Base-by-base conservation (phyloP, 2,888 invertebrate species). In the Tubulanus polymorphus region DNA sequence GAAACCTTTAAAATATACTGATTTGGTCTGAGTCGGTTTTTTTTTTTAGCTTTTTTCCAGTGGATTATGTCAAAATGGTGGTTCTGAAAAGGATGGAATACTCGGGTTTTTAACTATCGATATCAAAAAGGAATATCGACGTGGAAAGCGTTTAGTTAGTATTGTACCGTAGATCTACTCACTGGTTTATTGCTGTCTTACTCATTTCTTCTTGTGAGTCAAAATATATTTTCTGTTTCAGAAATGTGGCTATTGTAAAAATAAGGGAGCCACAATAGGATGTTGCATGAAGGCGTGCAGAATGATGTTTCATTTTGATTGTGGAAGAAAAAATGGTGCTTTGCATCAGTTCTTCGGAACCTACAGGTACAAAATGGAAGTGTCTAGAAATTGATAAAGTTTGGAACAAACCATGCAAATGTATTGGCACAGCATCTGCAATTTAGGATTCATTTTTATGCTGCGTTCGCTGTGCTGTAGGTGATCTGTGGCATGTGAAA, bases 261-360 rank as follows among this genome's bases (percentile, higher is more conserved):
- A 80, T 29, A 73, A 54, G 0, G 87, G 87, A 1, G 91, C 91
- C 0, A 88, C 87, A 1, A 81, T 91, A 1, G 87, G 87, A 0
- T 92, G 92, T 72, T 83, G 83, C n/a, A 76, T 84, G 0, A 59
- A 65, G 0, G 82, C 80, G 51, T 92, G 91, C 69, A 83, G 84
- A 45, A 84, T 81, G 51, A 83, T 83, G 46, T 92, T 90, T 74
- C 92, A 92, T 70, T 80, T 88, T 48, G 85, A 85, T 0, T 92
- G 92, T 72, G 91, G 91, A 0, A 67, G 86, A 2, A 78, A 83
- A 53, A 81, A 84, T 63, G 83, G 84, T 3, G 84, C 85, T 0
- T 79, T 88, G 5, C 86, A 87, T 53, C 75, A 74, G 63, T 78
- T 72, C 62, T 74, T 65, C 62, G 73, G 69, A 37, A 68, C 67